Percentiles rank a stretch among this genome's conserved stretches.
Conservation (phyloP, 2,888 invertebrate species). For the Neuroscelio doddi region DNA sequence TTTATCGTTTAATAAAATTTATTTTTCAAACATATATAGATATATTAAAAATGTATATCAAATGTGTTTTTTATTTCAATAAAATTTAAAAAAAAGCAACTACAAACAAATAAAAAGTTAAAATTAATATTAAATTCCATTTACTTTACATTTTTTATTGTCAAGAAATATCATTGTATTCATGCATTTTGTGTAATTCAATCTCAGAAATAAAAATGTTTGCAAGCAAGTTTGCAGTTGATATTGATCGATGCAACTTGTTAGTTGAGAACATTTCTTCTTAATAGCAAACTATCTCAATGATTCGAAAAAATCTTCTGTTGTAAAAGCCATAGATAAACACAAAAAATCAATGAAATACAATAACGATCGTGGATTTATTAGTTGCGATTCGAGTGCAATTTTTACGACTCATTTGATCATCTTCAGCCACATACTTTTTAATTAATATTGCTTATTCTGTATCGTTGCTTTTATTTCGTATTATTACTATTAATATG, state of each 20-base stretch:
- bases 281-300: not conserved
- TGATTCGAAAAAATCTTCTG: not conserved
- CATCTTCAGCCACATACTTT: not conserved
- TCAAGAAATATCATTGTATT: too few species aligned
- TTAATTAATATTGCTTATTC: not conserved
- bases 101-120: too few species aligned
- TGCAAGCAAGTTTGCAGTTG: too few species aligned
- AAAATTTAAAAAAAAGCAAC: too few species aligned
- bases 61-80: too few species aligned
- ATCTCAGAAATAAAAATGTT: too few species aligned
- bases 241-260: slow-evolving; percentile 2
- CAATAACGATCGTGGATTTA: slow-evolving; percentile 3
- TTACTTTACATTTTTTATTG: too few species aligned
- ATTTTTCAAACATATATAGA: too few species aligned
- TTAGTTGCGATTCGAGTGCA: not conserved
- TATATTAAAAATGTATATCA: too few species aligned
- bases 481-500: not conserved
- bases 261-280: not conserved
- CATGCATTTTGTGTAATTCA: too few species aligned
- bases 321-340: not conserved
- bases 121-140: too few species aligned
- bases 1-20: too few species aligned
- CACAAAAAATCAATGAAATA: slow-evolving; percentile 1
- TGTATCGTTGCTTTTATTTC: not conserved
- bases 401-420: not conserved